Conservation (phyloP, 1,140 invertebrate genomes). For the Coptotermes formosanus region DNA sequence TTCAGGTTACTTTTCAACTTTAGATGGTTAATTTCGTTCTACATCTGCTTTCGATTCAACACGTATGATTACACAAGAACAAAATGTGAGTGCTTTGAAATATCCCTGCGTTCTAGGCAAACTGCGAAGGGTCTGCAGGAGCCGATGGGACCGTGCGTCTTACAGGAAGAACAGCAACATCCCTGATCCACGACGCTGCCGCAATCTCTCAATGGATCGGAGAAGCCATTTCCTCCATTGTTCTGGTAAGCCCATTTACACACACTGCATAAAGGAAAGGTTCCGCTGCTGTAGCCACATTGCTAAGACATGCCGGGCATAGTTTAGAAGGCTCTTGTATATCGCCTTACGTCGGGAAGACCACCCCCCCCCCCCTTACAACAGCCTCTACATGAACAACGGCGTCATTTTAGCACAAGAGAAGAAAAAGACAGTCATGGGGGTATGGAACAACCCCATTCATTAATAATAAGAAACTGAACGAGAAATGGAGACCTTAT, state of each 20-base stretch:
- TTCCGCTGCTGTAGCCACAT: neutral
- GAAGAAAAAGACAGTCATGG: neutral
- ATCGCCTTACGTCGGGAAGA: neutral
- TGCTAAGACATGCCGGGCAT: neutral
- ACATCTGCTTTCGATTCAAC: too few relatives aligned
- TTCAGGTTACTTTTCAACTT: too few relatives aligned
- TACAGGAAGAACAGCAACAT: neutral
- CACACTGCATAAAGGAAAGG: neutral
- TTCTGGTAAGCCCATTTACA: neutral
- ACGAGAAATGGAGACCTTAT: neutral
- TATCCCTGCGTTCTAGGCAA: too few relatives aligned
- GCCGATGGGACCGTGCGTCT: too few relatives aligned
- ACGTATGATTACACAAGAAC: too few relatives aligned
- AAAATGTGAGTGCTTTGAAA: too few relatives aligned
- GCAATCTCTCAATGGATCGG: neutral
- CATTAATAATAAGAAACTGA: constrained; percentile 7
- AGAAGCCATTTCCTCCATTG: constrained; percentile 1
- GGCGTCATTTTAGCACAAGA: neutral
- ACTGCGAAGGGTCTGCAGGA: too few relatives aligned
- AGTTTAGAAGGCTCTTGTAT: neutral
- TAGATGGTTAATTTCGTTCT: too few relatives aligned
- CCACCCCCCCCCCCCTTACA: neutral
- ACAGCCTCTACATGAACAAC: neutral
- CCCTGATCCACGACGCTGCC: too few relatives aligned
- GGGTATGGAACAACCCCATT: neutral